Percentiles rank a stretch among this genome's conserved stretches.
Evolutionary conservation across 2,797 vertebrate genomes (phyloP).

Genomic region (Darevskia nairensis): DNA sequence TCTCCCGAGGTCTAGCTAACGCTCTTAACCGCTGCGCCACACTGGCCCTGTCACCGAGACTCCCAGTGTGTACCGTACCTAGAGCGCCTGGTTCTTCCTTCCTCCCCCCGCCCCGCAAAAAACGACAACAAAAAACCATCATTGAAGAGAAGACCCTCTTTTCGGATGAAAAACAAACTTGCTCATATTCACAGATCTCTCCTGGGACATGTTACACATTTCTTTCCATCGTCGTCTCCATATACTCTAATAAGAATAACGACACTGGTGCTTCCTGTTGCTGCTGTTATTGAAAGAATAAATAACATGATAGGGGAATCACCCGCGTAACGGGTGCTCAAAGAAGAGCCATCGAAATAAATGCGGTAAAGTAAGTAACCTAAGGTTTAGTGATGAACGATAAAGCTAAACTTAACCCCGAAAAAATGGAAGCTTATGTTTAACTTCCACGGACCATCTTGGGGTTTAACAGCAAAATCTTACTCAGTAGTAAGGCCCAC

Average conservation of each 20-base stretch:
- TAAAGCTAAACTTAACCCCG: background rate
- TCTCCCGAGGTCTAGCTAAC: background rate
- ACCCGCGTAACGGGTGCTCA: too few species aligned
- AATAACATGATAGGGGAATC: background rate
- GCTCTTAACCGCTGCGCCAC: background rate
- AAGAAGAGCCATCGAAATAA: too few species aligned
- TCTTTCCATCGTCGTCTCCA: background rate
- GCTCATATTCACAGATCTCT: background rate
- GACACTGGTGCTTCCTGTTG: background rate
- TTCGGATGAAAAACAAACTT: background rate
- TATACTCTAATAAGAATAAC: background rate
- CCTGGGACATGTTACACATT: background rate
- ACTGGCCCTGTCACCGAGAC: background rate
- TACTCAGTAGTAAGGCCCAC: background rate
- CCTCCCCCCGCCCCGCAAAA: too few species aligned
- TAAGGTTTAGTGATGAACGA: background rate
- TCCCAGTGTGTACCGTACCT: too few species aligned
- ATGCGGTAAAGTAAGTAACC: too few species aligned
- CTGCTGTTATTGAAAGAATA: background rate
- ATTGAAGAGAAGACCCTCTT: background rate
- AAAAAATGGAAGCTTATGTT: background rate
- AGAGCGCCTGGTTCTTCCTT: too few species aligned
- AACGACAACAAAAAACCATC: too few species aligned
- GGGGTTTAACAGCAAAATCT: background rate
- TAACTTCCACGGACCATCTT: too few species aligned